Conservation (phyloP, 1,140 invertebrate species). For the Teleogryllus occipitalis region DNA sequence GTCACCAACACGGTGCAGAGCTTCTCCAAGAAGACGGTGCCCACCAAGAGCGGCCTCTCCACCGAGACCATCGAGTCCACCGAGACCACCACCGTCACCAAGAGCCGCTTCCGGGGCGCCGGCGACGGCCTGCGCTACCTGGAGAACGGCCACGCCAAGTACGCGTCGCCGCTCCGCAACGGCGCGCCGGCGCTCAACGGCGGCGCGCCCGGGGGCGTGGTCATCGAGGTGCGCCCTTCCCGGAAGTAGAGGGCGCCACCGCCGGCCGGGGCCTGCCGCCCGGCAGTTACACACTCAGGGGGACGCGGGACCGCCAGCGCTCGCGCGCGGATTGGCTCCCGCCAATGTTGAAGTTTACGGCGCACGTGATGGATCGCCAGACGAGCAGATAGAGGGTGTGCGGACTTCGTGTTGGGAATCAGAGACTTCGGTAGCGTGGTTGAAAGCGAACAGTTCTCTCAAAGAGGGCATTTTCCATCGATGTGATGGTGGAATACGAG, state of each 20-base stretch:
- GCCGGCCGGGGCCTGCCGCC: too few species aligned
- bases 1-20: conserved; percentile 59
- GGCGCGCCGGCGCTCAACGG: conserved; percentile 36
- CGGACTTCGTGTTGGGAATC: too few species aligned
- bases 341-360: too few species aligned
- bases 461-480: too few species aligned
- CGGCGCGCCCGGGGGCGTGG: conserved; percentile 35
- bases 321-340: too few species aligned
- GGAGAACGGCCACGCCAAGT: conserved; percentile 33
- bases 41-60: conserved; percentile 47
- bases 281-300: too few species aligned
- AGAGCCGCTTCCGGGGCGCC: conserved; percentile 46
- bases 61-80: conserved; percentile 57
- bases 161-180: conserved; percentile 40
- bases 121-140: conserved; percentile 35
- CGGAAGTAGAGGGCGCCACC: conserved; percentile 10
- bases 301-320: too few species aligned
- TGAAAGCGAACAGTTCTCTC: too few species aligned
- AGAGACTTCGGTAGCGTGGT: too few species aligned
- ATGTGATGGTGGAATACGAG: too few species aligned
- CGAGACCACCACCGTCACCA: conserved; percentile 57
- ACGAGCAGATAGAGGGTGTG: too few species aligned
- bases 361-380: too few species aligned
- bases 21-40: conserved; percentile 54
- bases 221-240: conserved; percentile 37